phyloP scores from a whole-genome alignment of 2,113 vertebrate genomes.

The Tamias sibiricus region DNA sequence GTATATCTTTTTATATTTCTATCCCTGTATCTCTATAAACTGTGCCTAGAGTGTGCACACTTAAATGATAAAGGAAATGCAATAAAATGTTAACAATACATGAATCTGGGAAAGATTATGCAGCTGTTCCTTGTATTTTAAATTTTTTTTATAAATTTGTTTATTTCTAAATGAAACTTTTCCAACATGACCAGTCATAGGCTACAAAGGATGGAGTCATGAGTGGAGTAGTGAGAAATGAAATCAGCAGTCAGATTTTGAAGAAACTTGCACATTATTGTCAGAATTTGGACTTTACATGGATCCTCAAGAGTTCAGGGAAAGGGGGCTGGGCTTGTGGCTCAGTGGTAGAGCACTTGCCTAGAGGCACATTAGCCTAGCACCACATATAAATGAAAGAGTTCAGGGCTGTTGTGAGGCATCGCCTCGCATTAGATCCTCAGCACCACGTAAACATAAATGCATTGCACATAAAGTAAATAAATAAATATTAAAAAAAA shows the following conservation, averaged over 20 bases:
- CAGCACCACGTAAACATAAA: no score
- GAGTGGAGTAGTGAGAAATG: not conserved
- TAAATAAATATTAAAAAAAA: no score
- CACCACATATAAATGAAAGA: no score
- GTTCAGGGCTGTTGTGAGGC: no score
- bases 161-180: conserved; percentile 1
- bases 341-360: no score
- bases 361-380: no score
- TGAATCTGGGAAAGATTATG: not conserved
- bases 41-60: not conserved
- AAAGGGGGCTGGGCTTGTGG: no score
- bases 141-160: not conserved
- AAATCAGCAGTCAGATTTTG: not conserved
- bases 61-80: not conserved
- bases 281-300: not conserved
- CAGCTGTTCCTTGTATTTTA: not conserved
- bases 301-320: not conserved
- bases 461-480: no score
- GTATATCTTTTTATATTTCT: not conserved
- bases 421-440: no score
- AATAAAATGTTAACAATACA: conserved; percentile 22
- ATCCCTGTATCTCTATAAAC: not conserved
- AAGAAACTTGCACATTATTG: not conserved
- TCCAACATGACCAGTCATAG: not conserved
- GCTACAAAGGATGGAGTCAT: not conserved